A percentile compares a stretch with the other conserved stretches of the same genome.
These are phyloP conservation scores for Cyprinus carpio DNA, from an alignment of 2,113 vertebrate genomes.

Conservation along the genomic window DNA sequence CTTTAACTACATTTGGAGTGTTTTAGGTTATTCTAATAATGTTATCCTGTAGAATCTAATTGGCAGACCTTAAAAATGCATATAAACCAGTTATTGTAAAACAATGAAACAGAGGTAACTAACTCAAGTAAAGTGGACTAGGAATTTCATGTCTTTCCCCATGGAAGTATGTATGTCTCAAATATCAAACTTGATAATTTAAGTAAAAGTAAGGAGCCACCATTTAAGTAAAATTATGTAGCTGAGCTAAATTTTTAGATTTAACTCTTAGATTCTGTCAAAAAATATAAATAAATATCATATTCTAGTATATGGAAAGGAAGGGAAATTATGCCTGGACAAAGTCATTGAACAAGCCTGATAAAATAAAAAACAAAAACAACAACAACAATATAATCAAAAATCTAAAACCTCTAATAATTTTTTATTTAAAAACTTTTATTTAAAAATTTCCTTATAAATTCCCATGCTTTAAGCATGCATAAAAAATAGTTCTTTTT, in stretches of 20 bases:
- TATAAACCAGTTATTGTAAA: neutral
- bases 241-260: neutral
- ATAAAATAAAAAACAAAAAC: too few relatives aligned
- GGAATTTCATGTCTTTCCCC: neutral
- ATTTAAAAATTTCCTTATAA: too few relatives aligned
- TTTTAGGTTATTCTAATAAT: slow-evolving; percentile 7
- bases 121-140: neutral
- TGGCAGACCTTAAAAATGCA: neutral
- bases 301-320: neutral
- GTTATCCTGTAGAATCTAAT: neutral
- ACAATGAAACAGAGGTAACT: neutral
- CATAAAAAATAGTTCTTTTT: too few relatives aligned
- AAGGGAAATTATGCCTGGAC: neutral
- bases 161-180: neutral
- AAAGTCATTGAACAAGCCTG: neutral
- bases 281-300: neutral
- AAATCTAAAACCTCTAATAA: too few relatives aligned
- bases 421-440: too few relatives aligned
- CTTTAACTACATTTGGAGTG: neutral
- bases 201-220: neutral
- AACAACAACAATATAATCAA: too few relatives aligned
- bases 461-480: too few relatives aligned
- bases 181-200: neutral
- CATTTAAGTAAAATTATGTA: neutral
- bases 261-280: neutral